Evolutionary conservation across 2,888 invertebrate species (phyloP), one percentile per base, ranked within the genome.

Genomic region (Gisinianus flammeolus): DNA sequence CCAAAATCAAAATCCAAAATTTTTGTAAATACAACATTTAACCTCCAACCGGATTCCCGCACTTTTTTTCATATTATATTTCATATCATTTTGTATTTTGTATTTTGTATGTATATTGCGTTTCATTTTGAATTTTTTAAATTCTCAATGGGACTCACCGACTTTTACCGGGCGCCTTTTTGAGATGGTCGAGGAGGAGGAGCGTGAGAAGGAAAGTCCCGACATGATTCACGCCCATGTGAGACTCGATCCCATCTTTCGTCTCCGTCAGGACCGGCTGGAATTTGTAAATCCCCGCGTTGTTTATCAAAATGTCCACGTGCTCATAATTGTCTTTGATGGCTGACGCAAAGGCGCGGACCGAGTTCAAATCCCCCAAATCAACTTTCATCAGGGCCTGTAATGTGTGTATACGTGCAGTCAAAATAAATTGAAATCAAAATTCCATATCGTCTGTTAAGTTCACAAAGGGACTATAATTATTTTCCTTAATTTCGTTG

Each of bases 241-340:
- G 93, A 81, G 93, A 90, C 87, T 95, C 94, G 86, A 92, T 92
- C 0, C 92, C 92, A 86, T 94, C 92, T 85, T 90, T 89, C 0
- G 93, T 93, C 84, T 89, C 89, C n/a, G n/a, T n/a, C n/a, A n/a
- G n/a, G 44, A 10, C 16, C 8, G 8, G 10, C 31, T n/a, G 10
- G 30, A 33, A 33, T 16, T n/a, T 68, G 33, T 33, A 90, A 0
- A 94, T 91, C 0, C 94, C 94, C 2, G 94, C 94, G 87, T 95
- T 95, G 86, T 93, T 93, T 69, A 94, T 91, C 0, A 95, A 87
- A 4, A 93, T 91, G 87, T 94, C 91, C 80, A 94, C 90, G 6
- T 16, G 44, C 8, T 6, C 6, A 44, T 44, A 44, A 10, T 44
- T 44, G 16, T 44, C 88, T 81, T 90, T 90, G 4, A 95, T 90